Conservation (phyloP, 2,113 vertebrate species). For the Leucoraja erinaceus region DNA sequence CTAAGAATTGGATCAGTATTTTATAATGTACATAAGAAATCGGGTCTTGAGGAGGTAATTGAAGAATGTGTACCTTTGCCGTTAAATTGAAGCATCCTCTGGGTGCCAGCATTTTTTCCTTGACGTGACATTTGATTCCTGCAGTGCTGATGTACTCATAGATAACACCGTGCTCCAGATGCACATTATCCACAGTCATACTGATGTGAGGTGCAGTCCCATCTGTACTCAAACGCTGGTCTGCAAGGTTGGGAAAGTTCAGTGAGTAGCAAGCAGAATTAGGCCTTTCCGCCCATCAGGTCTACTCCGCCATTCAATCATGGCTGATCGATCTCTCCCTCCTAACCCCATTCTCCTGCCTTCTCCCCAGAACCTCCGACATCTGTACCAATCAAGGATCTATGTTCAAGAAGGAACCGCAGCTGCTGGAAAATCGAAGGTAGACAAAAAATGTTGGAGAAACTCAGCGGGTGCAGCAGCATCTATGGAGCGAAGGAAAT, state of each 20-base stretch:
- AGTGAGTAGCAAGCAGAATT: too few relatives aligned
- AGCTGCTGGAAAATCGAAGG: too few relatives aligned
- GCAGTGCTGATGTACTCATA: slow-evolving; percentile 89
- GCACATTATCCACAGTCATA: slow-evolving; percentile 84
- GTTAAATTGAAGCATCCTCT: slow-evolving; percentile 83
- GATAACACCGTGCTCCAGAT: slow-evolving; percentile 85
- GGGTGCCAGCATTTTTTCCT: slow-evolving; percentile 89
- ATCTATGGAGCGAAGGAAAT: too few relatives aligned
- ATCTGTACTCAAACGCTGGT: slow-evolving; percentile 44
- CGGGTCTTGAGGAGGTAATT: background rate
- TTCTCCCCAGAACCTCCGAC: too few relatives aligned
- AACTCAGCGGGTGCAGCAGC: too few relatives aligned
- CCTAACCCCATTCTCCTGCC: too few relatives aligned
- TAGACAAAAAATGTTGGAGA: too few relatives aligned
- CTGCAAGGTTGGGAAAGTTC: slow-evolving; percentile 46
- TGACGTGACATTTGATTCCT: slow-evolving; percentile 80
- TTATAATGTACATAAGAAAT: background rate
- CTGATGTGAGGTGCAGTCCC: slow-evolving; percentile 67
- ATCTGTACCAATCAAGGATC: too few relatives aligned
- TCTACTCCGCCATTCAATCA: too few relatives aligned
- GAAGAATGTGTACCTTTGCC: slow-evolving; percentile 73
- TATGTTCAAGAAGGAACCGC: too few relatives aligned
- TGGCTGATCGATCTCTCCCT: too few relatives aligned
- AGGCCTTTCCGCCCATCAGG: too few relatives aligned
- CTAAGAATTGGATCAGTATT: background rate